Conservation (phyloP, 2,797 vertebrate genomes). For the Karalla daura region DNA sequence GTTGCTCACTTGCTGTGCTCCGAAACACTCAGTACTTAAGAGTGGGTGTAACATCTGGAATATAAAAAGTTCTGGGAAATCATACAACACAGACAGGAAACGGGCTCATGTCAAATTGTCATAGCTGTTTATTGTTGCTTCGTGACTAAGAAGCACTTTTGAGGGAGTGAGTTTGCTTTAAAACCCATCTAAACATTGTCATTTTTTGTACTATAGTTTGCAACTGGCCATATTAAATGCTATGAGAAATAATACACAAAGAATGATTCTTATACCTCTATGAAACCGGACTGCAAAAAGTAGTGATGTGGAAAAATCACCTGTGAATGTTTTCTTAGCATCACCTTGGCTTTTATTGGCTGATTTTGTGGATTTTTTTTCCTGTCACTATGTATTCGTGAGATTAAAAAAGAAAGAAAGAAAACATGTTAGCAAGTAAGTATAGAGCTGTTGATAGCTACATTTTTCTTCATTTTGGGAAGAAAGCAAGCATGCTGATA, state of each 20-base stretch:
- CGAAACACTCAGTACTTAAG: background rate
- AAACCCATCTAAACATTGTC: background rate
- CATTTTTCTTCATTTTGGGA: background rate
- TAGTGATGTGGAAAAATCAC: too few species aligned
- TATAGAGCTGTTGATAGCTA: background rate
- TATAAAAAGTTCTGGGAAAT: background rate
- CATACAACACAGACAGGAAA: background rate
- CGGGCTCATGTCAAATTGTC: background rate
- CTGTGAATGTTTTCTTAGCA: background rate
- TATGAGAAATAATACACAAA: background rate
- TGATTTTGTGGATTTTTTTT: too few species aligned
- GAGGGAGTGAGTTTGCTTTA: background rate
- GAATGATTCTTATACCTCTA: too few species aligned
- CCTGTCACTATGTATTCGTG: background rate
- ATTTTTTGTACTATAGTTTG: too few species aligned
- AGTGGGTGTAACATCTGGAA: background rate
- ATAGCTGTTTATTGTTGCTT: background rate
- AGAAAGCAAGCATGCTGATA: background rate
- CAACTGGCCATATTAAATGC: background rate
- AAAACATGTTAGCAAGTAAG: background rate
- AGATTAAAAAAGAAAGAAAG: background rate
- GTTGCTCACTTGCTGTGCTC: background rate
- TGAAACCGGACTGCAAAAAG: too few species aligned
- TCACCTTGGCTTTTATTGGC: background rate
- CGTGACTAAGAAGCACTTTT: background rate